phyloP scores from a whole-genome alignment of 1,140 invertebrate species.

The Drosophila rhopaloa region DNA sequence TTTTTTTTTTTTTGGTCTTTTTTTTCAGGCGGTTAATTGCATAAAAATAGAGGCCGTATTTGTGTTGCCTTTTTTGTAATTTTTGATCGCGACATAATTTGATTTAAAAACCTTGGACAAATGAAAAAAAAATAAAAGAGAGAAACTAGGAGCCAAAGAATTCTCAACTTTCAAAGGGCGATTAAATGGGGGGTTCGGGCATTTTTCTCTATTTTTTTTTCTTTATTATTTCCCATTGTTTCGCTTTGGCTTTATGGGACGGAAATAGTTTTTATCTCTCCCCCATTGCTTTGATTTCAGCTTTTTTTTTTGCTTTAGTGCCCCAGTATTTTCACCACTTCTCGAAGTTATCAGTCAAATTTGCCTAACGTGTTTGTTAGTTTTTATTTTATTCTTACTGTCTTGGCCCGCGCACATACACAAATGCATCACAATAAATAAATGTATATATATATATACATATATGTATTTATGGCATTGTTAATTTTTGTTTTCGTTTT shows the following conservation, averaged over 20 bases:
- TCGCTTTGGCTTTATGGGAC: conserved; percentile 49
- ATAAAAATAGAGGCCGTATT: conserved; percentile 49
- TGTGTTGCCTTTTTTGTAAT: conserved; percentile 37
- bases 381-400: conserved; percentile 30
- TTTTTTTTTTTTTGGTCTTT: conserved; percentile 1
- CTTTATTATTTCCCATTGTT: conserved; percentile 46
- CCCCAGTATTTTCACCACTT: conserved; percentile 22
- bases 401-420: conserved; percentile 1
- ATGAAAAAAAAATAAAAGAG: background rate
- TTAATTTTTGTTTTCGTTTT: conserved; percentile 32
- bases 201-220: conserved; percentile 21
- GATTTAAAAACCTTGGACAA: conserved; percentile 39
- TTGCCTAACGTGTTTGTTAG: conserved; percentile 53
- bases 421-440: conserved; percentile 13
- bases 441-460: background rate
- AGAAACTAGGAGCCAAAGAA: conserved; percentile 23
- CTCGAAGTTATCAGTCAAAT: conserved; percentile 56
- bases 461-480: background rate
- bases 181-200: background rate
- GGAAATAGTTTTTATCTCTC: conserved; percentile 67
- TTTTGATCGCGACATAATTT: conserved; percentile 51
- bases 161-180: conserved; percentile 36
- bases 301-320: conserved; percentile 10
- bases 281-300: conserved; percentile 23
- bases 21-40: conserved; percentile 37